Conservation (phyloP, 2,888 invertebrate genomes). For the Polyommatus iphigenia region DNA sequence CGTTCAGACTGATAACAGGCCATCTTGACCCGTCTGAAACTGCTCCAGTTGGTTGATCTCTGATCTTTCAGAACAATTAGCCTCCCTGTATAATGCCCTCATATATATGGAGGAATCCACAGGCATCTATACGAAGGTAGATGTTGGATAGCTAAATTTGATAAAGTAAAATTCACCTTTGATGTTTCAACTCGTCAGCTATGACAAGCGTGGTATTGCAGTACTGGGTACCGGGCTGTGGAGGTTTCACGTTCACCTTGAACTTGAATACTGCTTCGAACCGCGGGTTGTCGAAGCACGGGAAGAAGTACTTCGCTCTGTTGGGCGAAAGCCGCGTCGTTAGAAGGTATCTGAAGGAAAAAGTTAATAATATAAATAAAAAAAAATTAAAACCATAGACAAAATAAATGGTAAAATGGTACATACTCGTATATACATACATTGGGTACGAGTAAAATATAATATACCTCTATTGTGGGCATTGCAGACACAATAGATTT, state of each 20-base stretch:
- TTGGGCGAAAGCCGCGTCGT: constrained; percentile 82
- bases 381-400: not conserved
- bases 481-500: too few species aligned
- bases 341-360: constrained; percentile 75
- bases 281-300: constrained; percentile 87
- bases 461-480: too few species aligned
- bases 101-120: too few species aligned
- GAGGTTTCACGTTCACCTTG: constrained; percentile 52
- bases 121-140: too few species aligned
- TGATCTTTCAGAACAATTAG: too few species aligned
- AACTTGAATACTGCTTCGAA: constrained; percentile 82
- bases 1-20: too few species aligned
- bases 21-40: too few species aligned
- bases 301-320: constrained; percentile 83
- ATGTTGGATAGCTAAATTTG: not conserved
- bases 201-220: constrained; percentile 64
- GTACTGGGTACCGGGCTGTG: constrained; percentile 48
- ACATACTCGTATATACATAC: too few species aligned
- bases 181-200: constrained; percentile 53
- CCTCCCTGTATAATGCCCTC: too few species aligned
- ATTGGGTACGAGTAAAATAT: too few species aligned
- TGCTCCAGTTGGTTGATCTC: too few species aligned
- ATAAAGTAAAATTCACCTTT: constrained; percentile 48
- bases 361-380: not conserved
- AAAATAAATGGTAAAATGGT: not conserved